Evolutionary conservation across 2,797 vertebrate species (phyloP).

Genomic region (Carcharodon carcharias): DNA sequence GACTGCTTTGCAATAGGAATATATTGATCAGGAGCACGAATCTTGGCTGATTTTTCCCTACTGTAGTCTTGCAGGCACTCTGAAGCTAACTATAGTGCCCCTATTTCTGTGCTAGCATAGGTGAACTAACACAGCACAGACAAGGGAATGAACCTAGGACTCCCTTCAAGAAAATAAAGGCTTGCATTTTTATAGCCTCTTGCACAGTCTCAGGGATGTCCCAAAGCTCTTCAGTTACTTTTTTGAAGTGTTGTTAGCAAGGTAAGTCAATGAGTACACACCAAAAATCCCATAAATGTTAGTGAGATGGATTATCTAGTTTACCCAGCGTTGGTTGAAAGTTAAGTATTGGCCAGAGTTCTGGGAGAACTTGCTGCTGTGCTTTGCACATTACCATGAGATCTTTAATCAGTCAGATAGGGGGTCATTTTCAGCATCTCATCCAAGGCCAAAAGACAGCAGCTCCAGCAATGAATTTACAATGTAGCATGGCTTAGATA

Average conservation of each 20-base stretch:
- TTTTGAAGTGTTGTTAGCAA: not conserved
- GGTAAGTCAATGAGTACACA: too few relatives aligned
- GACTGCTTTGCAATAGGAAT: not conserved
- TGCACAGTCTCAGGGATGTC: not conserved
- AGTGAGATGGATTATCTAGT: not conserved
- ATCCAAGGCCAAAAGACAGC: not conserved
- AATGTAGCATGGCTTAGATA: not conserved
- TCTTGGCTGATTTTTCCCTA: not conserved
- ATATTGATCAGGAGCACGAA: not conserved
- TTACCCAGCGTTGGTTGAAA: not conserved
- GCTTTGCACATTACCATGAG: not conserved
- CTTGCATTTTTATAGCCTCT: not conserved
- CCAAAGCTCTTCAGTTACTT: not conserved
- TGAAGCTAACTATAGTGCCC: not conserved
- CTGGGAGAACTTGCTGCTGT: not conserved
- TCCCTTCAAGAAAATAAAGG: not conserved
- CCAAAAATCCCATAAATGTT: not conserved
- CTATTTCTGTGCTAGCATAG: not conserved
- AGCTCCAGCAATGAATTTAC: not conserved
- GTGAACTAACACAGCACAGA: not conserved
- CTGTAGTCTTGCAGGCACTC: not conserved
- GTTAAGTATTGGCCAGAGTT: not conserved
- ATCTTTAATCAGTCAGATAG: not conserved
- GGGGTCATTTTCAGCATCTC: not conserved
- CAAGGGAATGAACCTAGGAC: not conserved